Base-by-base conservation (phyloP, 64 coral and sea anemone species). In the Pachyseris speciosa region DNA sequence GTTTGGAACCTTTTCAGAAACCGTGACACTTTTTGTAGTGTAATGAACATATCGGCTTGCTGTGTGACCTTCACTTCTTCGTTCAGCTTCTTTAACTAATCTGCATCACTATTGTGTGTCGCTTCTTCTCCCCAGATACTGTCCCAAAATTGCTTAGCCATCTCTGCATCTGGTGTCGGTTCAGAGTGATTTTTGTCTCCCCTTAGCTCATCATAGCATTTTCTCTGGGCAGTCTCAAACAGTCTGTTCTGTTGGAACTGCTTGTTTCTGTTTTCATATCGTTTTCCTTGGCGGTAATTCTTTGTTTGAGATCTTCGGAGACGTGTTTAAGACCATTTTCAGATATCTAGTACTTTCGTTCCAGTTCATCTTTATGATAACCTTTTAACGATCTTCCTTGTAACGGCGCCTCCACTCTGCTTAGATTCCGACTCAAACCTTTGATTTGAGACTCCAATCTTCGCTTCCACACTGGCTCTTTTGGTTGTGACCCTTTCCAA, bases 251-350 rank as follows among this genome's bases (percentile, higher is more conserved):
- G 79, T 17, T 58, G 45, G 30, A 59, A 83, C 32, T 83, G 79
- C 30, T 50, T 61, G 38, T 59, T 59, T n/a, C 53, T 53, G 13
- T 61, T 58, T 38, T 83, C 52, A 59, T 83, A 64, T 61, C 79
- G 57, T 76, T 89, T 89, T 24, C 75, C 63, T 89, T 59, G 47
- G 71, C 50, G 34, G 39, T 11, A 53, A 89, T 20, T 64, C 86
- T 89, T 89, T 89, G 52, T 71, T 88, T 88, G 24, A 88, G 69
- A 24, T 53, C 85, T 87, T 87, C 45, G 33, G 53, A 73, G 71
- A 74, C 43, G 53, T 73, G 47, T 19, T 87, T 87, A 45, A 65
- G 49, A 28, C 70, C 70, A 16, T 75, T 76, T 37, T 89, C 43
- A 45, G 43, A 6, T 6, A 45, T 45, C 43, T 4, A 6, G 43